Evolutionary conservation across 1,140 invertebrate genomes (phyloP), one percentile per base, ranked within the genome.

Genomic region (Drosophila kohkoa): DNA sequence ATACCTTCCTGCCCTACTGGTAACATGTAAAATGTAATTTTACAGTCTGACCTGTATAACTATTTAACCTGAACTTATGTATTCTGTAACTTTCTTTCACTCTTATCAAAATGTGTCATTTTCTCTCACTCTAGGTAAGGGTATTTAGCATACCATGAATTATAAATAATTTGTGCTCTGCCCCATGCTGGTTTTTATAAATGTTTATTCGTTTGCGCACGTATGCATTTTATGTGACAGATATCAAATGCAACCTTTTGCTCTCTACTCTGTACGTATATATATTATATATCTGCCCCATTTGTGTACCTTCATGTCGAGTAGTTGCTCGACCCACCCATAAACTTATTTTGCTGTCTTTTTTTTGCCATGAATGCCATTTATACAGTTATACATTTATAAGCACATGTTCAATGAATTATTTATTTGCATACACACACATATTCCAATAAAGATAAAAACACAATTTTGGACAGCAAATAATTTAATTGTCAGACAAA

Each of bases 201-300:
- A 28, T 20, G 54, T 66, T 60, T 30, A 52, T 13, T 74, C 16
- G 43, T 38, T 60, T 45, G 16, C 16, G 32, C 28, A 35, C 15
- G 20, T 48, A 55, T 60, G 43, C 32, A 52, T 59, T 67, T 58
- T 52, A 59, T 59, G 28, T 52, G 63, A 45, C 64, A 73, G 16
- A 25, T 68, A 73, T 68, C 38, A 51, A 73, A 54, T 60, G 46
- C 38, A 60, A 46, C 28, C 20, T 35, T 15, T 43, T 6, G 11
- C 41, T 43, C 41, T 13, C 41, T 55, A 25, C 20, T 25, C 20
- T 25, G 20, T 25, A 25, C 20, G 20, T 4, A 43, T 41, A 41
- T 38, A 43, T 41, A 41, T 35, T 15, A 35, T 10, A 38, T 38
- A 55, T 16, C 35, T 2, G 52, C 7, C 60, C 11, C 49, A 49